Percentiles rank a stretch among this genome's conserved stretches.
phyloP scores from a whole-genome alignment of 2,888 invertebrate species.

The Drosophila anceps region DNA sequence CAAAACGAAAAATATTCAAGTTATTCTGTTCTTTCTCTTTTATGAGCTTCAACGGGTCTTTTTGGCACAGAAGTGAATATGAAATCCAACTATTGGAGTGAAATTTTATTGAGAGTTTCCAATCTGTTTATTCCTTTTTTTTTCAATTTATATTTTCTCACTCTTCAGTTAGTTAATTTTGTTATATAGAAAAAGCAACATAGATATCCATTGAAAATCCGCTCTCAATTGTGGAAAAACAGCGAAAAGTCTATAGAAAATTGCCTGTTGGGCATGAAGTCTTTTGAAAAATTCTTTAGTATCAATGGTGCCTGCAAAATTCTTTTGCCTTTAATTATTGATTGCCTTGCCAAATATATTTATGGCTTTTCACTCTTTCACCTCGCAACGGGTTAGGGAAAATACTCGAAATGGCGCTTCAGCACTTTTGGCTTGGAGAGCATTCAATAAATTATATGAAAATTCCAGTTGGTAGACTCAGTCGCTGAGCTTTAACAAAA shows the following conservation, averaged over 20 bases:
- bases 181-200: no score
- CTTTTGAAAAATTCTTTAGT: neutral
- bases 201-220: neutral
- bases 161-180: neutral
- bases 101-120: neutral
- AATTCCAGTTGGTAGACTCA: slow-evolving; percentile 67
- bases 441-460: slow-evolving; percentile 61
- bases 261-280: neutral
- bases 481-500: slow-evolving; percentile 76
- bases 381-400: slow-evolving; percentile 32
- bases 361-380: slow-evolving; percentile 48
- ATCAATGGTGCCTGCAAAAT: neutral
- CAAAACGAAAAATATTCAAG: neutral
- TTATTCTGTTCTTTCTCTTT: neutral
- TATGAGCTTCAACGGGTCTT: neutral
- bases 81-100: neutral
- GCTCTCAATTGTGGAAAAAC: neutral
- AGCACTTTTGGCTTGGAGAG: slow-evolving; percentile 18
- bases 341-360: neutral
- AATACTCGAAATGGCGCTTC: slow-evolving; percentile 56
- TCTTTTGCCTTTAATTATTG: neutral
- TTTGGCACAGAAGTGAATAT: neutral
- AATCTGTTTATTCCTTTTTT: neutral
- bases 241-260: neutral
- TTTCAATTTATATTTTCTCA: neutral